Evolutionary conservation across 2,797 vertebrate genomes (phyloP).

Genomic region (Xerus rutilus): DNA sequence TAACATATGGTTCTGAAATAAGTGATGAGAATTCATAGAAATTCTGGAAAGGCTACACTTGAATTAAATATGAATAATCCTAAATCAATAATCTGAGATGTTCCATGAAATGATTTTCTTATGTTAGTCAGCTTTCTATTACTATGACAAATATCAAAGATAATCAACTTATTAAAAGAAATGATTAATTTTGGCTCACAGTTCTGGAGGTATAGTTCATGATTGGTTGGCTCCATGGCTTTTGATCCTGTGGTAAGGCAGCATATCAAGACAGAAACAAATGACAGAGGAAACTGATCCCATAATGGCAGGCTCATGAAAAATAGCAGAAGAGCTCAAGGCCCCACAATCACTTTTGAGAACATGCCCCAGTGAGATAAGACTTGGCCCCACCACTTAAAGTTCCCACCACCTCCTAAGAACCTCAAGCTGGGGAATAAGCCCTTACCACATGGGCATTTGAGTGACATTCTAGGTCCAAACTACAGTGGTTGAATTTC

Average conservation of each 20-base stretch:
- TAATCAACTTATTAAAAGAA: background rate
- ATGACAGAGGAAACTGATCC: too few species aligned
- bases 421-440: too few species aligned
- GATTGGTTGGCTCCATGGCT: background rate
- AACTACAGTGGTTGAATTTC: background rate
- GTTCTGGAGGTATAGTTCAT: background rate
- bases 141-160: background rate
- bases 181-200: background rate
- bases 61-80: background rate
- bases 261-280: fast-evolving
- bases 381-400: background rate
- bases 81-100: background rate
- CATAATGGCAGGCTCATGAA: background rate
- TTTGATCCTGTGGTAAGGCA: background rate
- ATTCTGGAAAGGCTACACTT: background rate
- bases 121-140: background rate
- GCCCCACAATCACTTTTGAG: background rate
- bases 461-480: background rate
- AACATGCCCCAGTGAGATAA: background rate
- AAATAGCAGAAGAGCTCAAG: background rate
- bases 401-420: background rate
- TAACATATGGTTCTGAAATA: background rate
- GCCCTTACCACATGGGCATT: background rate
- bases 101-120: background rate
- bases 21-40: background rate